These are phyloP conservation scores for Lepidurus arcticus DNA, from an alignment of 1,140 invertebrate species.

Conservation along the genomic window DNA sequence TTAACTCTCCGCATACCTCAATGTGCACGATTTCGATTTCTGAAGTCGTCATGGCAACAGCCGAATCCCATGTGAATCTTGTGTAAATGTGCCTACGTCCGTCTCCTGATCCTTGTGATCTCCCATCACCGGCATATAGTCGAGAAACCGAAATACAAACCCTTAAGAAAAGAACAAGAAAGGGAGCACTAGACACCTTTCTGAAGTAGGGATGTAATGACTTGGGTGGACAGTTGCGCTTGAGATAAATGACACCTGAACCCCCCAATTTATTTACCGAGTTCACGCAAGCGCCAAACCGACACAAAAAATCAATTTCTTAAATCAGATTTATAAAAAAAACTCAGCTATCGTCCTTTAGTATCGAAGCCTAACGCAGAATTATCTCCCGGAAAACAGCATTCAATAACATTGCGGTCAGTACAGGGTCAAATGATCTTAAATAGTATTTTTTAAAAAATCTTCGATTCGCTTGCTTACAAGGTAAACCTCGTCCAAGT, in stretches of 20 bases:
- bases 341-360: too few relatives aligned
- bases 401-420: too few relatives aligned
- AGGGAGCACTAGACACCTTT: too few relatives aligned
- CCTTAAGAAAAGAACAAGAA: background rate
- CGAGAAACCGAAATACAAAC: background rate
- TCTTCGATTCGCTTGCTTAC: too few relatives aligned
- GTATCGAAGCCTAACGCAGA: too few relatives aligned
- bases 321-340: too few relatives aligned
- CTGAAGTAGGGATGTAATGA: too few relatives aligned
- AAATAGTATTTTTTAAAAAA: too few relatives aligned
- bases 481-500: too few relatives aligned
- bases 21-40: background rate
- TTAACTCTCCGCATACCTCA: background rate
- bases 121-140: background rate
- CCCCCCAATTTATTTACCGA: background rate
- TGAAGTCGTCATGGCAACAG: background rate
- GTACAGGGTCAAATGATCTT: too few relatives aligned
- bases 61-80: background rate
- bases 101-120: background rate
- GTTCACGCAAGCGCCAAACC: background rate
- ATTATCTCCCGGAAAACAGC: too few relatives aligned
- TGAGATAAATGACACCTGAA: background rate
- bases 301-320: too few relatives aligned
- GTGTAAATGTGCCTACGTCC: background rate
- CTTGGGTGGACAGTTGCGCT: background rate